Evolutionary conservation across 2,888 invertebrate species (phyloP), one percentile per base, ranked within the genome.

Genomic region (Brenthis daphne): DNA sequence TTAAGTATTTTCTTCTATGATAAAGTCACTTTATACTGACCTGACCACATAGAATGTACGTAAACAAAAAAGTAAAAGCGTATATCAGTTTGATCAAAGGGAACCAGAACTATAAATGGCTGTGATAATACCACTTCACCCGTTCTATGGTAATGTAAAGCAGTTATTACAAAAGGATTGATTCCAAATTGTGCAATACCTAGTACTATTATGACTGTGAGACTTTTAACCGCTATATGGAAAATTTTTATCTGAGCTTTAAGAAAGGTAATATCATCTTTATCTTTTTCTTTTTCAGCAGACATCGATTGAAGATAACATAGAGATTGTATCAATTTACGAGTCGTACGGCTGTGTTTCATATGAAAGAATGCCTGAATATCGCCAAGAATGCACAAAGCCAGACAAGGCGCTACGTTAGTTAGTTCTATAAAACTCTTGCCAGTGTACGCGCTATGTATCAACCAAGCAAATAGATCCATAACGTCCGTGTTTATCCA

Each of bases 51-150:
- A 70, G 84, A 80, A 61, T 78, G 75, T 48, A 81, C 0, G 74
- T 80, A 87, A 47, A 76, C 75, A 54, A 85, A 71, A 0, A 81
- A 81, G 77, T 79, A 87, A 64, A 76, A 65, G n/a, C 69, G 68
- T 33, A 80, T 71, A 69, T 80, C 75, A 3, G 69, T 77, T 14
- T 70, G 73, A 75, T 87, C 78, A 70, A 87, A 86, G 4, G 87
- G 87, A 78, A 85, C 87, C 71, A 77, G 78, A 16, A 81, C 16
- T 6, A 79, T 8, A 71, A 82, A 87, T 0, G 86, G 87, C 16
- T 81, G 67, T 47, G 75, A 70, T 11, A 85, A 73, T 57, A 76
- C 73, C 2, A 85, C 37, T 73, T 81, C 72, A 3, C 80, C 81
- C 1, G 80, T 77, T 16, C 70, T 69, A 6, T 70, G 75, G 71